phyloP scores from a whole-genome alignment of 2,888 invertebrate species.

The Nesidiocoris tenuis region DNA sequence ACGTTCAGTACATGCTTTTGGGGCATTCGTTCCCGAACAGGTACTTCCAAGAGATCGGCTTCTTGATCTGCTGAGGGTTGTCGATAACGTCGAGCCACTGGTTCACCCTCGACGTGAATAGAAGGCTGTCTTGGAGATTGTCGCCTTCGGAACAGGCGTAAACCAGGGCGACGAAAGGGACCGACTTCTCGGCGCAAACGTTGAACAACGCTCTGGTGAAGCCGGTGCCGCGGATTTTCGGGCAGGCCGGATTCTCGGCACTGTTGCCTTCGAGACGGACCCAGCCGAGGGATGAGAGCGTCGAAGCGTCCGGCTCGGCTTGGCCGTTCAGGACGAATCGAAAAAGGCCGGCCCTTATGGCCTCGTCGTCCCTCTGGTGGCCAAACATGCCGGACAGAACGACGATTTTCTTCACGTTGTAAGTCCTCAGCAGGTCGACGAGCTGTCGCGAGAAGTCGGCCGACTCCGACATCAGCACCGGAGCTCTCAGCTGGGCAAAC shows the following conservation, averaged over 20 bases:
- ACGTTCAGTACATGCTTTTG: conserved; percentile 41
- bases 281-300: conserved; percentile 24
- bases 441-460: conserved; percentile 42
- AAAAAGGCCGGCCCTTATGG: conserved; percentile 42
- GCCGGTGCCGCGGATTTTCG: conserved; percentile 45
- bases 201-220: conserved; percentile 42
- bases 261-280: conserved; percentile 43
- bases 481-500: conserved; percentile 47
- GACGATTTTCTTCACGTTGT: conserved; percentile 39
- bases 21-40: conserved; percentile 46
- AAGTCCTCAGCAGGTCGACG: conserved; percentile 37
- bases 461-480: conserved; percentile 38
- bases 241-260: conserved; percentile 38
- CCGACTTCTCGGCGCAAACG: conserved; percentile 25
- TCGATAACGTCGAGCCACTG: conserved; percentile 38
- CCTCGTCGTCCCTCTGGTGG: conserved; percentile 46
- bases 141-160: conserved; percentile 48
- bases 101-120: conserved; percentile 37
- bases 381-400: conserved; percentile 48
- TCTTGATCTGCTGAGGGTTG: conserved; percentile 30
- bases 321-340: conserved; percentile 39
- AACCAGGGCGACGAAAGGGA: conserved; percentile 40
- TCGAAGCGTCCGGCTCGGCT: not conserved
- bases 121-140: conserved; percentile 44
- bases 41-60: conserved; percentile 48